phyloP scores from a whole-genome alignment of 2,888 invertebrate species.

The Epistrophe grossulariae region DNA sequence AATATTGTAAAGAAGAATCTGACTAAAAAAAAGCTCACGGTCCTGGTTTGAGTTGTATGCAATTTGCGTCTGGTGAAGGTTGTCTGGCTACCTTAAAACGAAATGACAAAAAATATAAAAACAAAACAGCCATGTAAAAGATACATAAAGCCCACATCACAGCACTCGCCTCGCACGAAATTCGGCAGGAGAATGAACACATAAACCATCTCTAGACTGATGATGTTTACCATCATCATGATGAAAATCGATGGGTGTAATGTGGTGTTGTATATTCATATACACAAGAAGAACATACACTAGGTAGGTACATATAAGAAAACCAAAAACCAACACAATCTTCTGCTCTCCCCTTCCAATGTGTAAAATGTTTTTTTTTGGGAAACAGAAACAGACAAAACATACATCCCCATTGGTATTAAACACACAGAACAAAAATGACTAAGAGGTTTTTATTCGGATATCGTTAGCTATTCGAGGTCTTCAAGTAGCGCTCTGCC shows the following conservation, averaged over 20 bases:
- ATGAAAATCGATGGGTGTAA: slow-evolving; percentile 71
- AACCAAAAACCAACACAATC: slow-evolving; percentile 52
- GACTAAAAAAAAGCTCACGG: slow-evolving; percentile 65
- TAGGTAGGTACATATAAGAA: neutral
- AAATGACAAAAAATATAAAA: slow-evolving; percentile 44
- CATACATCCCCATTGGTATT: slow-evolving; percentile 22
- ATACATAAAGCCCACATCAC: slow-evolving; percentile 62
- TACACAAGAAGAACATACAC: slow-evolving; percentile 44
- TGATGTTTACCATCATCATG: slow-evolving; percentile 75
- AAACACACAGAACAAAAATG: slow-evolving; percentile 60
- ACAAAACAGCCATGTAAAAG: slow-evolving; percentile 69
- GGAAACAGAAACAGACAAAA: slow-evolving; percentile 39
- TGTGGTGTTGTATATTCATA: slow-evolving; percentile 44
- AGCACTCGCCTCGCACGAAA: slow-evolving; percentile 45
- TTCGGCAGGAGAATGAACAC: slow-evolving; percentile 76
- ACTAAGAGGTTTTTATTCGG: slow-evolving; percentile 70
- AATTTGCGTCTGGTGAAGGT: slow-evolving; percentile 72
- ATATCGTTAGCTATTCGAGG: slow-evolving; percentile 65
- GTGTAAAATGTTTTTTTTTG: slow-evolving; percentile 19
- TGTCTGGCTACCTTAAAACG: slow-evolving; percentile 73
- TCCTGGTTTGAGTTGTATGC: slow-evolving; percentile 73
- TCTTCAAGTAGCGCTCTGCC: slow-evolving; percentile 69
- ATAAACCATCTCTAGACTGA: slow-evolving; percentile 69
- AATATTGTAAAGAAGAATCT: slow-evolving; percentile 59
- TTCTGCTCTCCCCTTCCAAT: slow-evolving; percentile 47